Evolutionary conservation across 2,888 invertebrate genomes (phyloP).

Genomic region (Euplagia quadripunctaria): DNA sequence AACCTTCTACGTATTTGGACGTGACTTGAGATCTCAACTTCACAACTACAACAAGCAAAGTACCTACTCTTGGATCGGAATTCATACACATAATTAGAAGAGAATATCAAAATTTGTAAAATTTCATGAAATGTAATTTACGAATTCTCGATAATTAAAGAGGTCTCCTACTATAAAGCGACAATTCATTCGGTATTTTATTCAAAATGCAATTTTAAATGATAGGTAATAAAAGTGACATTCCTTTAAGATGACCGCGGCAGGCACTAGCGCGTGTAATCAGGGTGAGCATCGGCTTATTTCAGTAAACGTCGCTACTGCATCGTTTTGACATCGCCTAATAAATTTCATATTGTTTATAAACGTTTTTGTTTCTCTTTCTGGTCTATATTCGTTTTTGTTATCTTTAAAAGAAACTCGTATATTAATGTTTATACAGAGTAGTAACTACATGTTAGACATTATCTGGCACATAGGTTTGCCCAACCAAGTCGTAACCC

Average conservation of each 20-base stretch:
- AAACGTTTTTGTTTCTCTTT: background rate
- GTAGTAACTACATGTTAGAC: too few relatives aligned
- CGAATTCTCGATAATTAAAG: background rate
- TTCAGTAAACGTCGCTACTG: constrained; percentile 17
- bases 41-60: background rate
- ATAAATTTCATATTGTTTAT: background rate
- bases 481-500: too few relatives aligned
- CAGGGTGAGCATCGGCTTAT: constrained; percentile 27
- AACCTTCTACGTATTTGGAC: too few relatives aligned
- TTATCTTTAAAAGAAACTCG: too few relatives aligned
- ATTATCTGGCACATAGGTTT: too few relatives aligned
- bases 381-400: too few relatives aligned
- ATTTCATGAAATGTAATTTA: background rate
- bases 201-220: constrained; percentile 7
- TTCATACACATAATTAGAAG: too few relatives aligned
- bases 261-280: constrained; percentile 33
- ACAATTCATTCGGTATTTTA: background rate
- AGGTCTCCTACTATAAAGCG: background rate
- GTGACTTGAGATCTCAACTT: too few relatives aligned
- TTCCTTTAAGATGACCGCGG: background rate
- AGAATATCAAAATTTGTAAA: background rate
- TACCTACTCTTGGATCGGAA: background rate
- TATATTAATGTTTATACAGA: too few relatives aligned
- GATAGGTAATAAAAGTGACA: background rate
- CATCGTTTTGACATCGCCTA: constrained; percentile 19